Percentiles rank a stretch among this genome's conserved stretches.
These are phyloP conservation scores for Microplitis deprimator DNA, from an alignment of 2,888 invertebrate species.

Conservation along the genomic window DNA sequence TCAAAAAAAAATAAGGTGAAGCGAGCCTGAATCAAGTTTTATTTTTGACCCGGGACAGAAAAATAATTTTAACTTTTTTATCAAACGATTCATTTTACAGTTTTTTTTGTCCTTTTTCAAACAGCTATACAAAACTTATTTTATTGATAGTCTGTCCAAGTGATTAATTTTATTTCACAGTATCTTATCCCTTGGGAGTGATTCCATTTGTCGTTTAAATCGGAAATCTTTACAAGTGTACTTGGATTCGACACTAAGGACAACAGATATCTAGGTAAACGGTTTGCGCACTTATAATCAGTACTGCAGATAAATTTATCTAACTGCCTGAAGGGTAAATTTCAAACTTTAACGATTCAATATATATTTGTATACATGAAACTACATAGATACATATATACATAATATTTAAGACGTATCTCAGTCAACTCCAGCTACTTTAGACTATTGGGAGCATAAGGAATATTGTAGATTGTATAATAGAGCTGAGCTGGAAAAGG, in stretches of 20 bases:
- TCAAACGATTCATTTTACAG: too few relatives aligned
- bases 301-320: conserved; percentile 2
- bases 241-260: neutral
- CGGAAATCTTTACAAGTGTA: conserved; percentile 4
- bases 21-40: too few relatives aligned
- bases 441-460: neutral
- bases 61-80: too few relatives aligned
- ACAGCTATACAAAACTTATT: too few relatives aligned
- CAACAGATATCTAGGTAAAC: conserved; percentile 11
- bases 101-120: too few relatives aligned
- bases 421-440: neutral
- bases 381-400: neutral
- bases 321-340: neutral
- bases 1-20: too few relatives aligned
- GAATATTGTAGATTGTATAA: neutral
- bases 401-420: neutral
- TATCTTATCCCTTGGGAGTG: neutral
- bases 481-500: conserved; percentile 21
- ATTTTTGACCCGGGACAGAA: too few relatives aligned
- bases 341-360: neutral
- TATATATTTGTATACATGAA: neutral
- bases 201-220: conserved; percentile 24
- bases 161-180: neutral
- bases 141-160: neutral
- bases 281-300: neutral